Conservation (phyloP, 92 coral and sea anemone species). For the Phymanthus crucifer region DNA sequence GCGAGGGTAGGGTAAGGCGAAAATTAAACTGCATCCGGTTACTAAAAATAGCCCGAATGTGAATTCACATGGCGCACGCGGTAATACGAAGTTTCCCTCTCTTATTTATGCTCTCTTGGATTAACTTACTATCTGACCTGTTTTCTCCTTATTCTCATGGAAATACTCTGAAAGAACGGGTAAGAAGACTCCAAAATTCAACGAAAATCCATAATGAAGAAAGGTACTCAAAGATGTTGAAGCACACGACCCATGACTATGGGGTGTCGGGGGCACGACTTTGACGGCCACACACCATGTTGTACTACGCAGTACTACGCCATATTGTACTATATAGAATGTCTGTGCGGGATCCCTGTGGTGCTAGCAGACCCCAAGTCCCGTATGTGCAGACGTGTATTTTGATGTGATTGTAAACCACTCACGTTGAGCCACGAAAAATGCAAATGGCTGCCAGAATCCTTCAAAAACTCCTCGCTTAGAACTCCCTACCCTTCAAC, state of each 20-base stretch:
- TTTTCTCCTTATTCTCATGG: slow-evolving; percentile 35
- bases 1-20: too few relatives aligned
- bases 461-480: background rate
- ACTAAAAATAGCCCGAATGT: slow-evolving; percentile 23
- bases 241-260: slow-evolving; percentile 44
- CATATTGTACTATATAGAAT: too few relatives aligned
- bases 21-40: slow-evolving; percentile 22
- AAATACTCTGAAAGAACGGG: slow-evolving; percentile 35
- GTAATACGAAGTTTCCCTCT: too few relatives aligned
- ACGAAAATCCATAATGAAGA: slow-evolving; percentile 32
- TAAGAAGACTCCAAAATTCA: slow-evolving; percentile 39
- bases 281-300: background rate
- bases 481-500: background rate
- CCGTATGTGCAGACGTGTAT: slow-evolving; percentile 98
- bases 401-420: slow-evolving; percentile 42
- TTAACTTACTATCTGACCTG: slow-evolving; percentile 29
- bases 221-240: slow-evolving; percentile 23
- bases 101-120: too few relatives aligned
- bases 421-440: slow-evolving; percentile 86
- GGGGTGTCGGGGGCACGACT: slow-evolving; percentile 3
- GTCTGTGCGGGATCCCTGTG: slow-evolving; percentile 26
- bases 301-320: too few relatives aligned
- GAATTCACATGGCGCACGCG: too few relatives aligned
- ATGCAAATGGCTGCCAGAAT: slow-evolving; percentile 22
- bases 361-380: slow-evolving; percentile 17